Conservation (phyloP, 2,888 invertebrate species). For the Alsophila aescularia region DNA sequence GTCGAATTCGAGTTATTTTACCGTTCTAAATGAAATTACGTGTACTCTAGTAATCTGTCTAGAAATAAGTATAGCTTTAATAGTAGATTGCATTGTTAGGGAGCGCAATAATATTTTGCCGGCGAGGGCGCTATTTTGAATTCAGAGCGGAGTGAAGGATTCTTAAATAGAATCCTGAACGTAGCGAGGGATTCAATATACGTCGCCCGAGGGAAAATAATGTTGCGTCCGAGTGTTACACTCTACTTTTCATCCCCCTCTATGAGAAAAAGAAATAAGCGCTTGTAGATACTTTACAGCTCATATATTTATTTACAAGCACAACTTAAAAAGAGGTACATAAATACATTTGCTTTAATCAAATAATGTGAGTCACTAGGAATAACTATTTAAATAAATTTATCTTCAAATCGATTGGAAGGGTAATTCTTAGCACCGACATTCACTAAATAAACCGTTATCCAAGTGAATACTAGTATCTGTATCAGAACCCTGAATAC, state of each 20-base stretch:
- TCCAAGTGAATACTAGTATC: constrained; percentile 20
- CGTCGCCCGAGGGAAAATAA: too few relatives aligned
- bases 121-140: too few relatives aligned
- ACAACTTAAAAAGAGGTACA: too few relatives aligned
- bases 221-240: too few relatives aligned
- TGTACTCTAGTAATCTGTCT: background rate
- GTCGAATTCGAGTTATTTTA: background rate
- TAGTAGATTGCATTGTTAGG: background rate
- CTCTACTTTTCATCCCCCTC: too few relatives aligned
- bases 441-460: constrained; percentile 22
- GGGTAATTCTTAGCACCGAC: constrained; percentile 2
- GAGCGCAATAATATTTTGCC: too few relatives aligned
- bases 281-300: too few relatives aligned
- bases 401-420: constrained; percentile 1
- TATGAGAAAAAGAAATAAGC: too few relatives aligned
- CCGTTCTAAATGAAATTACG: background rate
- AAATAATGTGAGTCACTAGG: background rate
- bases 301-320: too few relatives aligned
- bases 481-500: constrained; percentile 21
- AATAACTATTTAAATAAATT: background rate
- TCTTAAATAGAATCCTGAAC: too few relatives aligned
- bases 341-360: background rate
- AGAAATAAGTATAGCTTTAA: background rate
- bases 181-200: too few relatives aligned
- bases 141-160: too few relatives aligned